A percentile compares a stretch with the other conserved stretches of the same genome.
phyloP scores from a whole-genome alignment of 2,113 vertebrate species.

The Andinoacara biseriatus region DNA sequence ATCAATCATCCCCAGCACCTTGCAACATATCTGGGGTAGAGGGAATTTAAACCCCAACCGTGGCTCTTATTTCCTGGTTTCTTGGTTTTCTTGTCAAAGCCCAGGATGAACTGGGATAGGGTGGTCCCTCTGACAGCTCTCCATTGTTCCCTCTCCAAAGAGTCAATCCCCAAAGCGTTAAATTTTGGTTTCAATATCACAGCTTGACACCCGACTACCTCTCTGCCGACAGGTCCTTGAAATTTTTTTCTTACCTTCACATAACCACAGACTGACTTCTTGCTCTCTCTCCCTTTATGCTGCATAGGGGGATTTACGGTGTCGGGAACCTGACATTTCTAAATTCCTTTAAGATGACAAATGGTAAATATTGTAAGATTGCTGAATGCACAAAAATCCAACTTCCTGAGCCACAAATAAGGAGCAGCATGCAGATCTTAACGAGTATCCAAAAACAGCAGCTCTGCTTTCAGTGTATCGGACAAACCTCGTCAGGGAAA shows the following conservation, averaged over 20 bases:
- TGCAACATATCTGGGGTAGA: slow-evolving; percentile 13
- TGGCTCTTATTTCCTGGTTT: slow-evolving; percentile 60
- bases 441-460: slow-evolving; percentile 21
- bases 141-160: slow-evolving; percentile 45
- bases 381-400: background rate
- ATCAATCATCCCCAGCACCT: slow-evolving; percentile 71
- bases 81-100: slow-evolving; percentile 36
- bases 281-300: background rate
- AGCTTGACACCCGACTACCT: slow-evolving; percentile 26
- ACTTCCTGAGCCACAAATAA: background rate
- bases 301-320: background rate
- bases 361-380: background rate
- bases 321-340: slow-evolving; percentile 14
- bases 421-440: background rate
- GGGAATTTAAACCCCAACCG: slow-evolving; percentile 60
- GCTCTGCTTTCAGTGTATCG: slow-evolving; percentile 24
- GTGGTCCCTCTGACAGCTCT: slow-evolving; percentile 61
- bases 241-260: background rate
- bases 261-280: background rate
- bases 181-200: slow-evolving; percentile 47
- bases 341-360: slow-evolving; percentile 29
- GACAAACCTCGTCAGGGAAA: slow-evolving; percentile 45
- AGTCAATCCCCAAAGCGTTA: slow-evolving; percentile 23
- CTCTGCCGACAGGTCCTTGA: slow-evolving; percentile 6
- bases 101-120: slow-evolving; percentile 56